A percentile compares a stretch with the other conserved stretches of the same genome.
Conservation (phyloP, 2,888 invertebrate genomes). For the Chloroclysta siterata region DNA sequence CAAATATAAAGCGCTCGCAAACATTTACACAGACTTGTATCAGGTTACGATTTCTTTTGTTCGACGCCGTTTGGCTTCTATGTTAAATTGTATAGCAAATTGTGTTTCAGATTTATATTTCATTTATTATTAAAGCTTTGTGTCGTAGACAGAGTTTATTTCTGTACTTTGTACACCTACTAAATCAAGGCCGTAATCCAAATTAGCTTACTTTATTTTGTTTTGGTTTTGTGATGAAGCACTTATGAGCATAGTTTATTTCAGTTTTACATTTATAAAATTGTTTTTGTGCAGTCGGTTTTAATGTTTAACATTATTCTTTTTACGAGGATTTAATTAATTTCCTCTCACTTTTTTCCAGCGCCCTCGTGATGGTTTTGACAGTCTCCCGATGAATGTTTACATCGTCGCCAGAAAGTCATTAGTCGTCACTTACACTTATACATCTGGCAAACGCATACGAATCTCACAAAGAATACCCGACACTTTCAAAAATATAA, state of each 20-base stretch:
- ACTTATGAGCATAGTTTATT: background rate
- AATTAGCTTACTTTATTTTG: background rate
- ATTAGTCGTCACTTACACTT: slow-evolving; percentile 74
- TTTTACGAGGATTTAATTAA: slow-evolving; percentile 52
- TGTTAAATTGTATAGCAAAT: slow-evolving; percentile 37
- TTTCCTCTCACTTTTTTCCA: slow-evolving; percentile 56
- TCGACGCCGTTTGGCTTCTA: slow-evolving; percentile 50
- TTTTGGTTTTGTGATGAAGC: background rate
- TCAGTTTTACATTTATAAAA: background rate
- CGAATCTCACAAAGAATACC: slow-evolving; percentile 41
- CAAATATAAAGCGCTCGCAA: slow-evolving; percentile 80
- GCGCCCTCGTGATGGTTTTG: slow-evolving; percentile 68
- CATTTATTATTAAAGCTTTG: slow-evolving; percentile 6
- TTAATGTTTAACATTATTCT: slow-evolving; percentile 36
- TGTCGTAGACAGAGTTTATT: background rate
- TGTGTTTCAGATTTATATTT: slow-evolving; percentile 32
- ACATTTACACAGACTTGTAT: slow-evolving; percentile 75
- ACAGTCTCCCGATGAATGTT: slow-evolving; percentile 74
- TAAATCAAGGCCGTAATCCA: background rate
- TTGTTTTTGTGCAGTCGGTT: background rate
- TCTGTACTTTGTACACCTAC: background rate
- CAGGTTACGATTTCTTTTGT: slow-evolving; percentile 74
- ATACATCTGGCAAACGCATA: slow-evolving; percentile 74
- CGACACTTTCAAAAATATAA: background rate
- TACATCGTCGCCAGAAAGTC: slow-evolving; percentile 78